Base-by-base conservation (phyloP, 2,888 invertebrate species). In the Willowsia nigromaculata region DNA sequence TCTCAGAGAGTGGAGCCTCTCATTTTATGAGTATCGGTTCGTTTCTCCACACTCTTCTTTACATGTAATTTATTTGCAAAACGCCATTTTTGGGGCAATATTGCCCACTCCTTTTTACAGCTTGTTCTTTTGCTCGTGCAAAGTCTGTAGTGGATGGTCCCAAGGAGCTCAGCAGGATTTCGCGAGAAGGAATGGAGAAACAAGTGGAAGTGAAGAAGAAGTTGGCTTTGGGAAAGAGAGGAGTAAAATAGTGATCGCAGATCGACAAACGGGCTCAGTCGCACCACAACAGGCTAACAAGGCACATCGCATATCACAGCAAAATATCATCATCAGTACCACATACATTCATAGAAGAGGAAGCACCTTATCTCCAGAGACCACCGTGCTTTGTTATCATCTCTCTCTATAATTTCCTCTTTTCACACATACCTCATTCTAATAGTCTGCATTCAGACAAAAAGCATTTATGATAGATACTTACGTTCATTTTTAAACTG, bases 211-310 rank as follows among this genome's bases (percentile, higher is more conserved):
- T 27, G 59, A 27, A 30, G 53, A 53, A 18, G 18, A 68, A 68
- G 65, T 37, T 33, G 65, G 37, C 15, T 13, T 30, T 7, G 22
- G 5, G 27, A 27, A 30, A 30, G n/a, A 56, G 27, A 18, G 25
- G 13, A 30, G 30, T 59, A 43, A 59, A 59, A 80, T 59, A 62
- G 27, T 30, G 43, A 50, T 40, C n/a, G 30, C 27, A 47, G 30
- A 82, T 65, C 82, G 65, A 15, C 65, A 53, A 65, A 82, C 65
- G 65, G 82, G 62, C 84, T 84, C 84, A 84, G 84, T 84, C 71
- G 68, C 27, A 22, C 33, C 25, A 13, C 33, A 43, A 50, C 53
- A 78, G 33, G 50, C 76, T 18, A 33, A n/a, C 76, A 30, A 78
- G 53, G 53, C 76, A 78, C 76, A 81, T 53, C 80, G 22, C 78